phyloP scores from a whole-genome alignment of 2,797 vertebrate species.

The Loris lydekkerianus region DNA sequence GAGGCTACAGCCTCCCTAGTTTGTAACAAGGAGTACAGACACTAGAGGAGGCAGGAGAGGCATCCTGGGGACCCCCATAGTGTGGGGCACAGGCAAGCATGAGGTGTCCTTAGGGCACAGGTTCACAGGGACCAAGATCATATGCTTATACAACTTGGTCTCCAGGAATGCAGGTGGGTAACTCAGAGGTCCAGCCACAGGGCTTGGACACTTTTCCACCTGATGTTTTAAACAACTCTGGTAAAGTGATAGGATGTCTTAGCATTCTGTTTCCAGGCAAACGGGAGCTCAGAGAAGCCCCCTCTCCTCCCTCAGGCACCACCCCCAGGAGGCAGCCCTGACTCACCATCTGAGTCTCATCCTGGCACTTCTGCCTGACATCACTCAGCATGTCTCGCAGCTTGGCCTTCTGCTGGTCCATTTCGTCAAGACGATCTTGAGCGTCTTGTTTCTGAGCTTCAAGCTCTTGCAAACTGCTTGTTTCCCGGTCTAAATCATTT shows the following conservation, averaged over 20 bases:
- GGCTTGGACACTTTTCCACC: not conserved
- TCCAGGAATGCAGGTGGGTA: not conserved
- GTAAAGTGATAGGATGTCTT: not conserved
- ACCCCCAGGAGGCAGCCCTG: accelerated
- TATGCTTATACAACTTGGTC: not conserved
- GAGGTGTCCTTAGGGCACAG: not conserved
- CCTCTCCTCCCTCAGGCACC: accelerated
- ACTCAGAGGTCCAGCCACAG: not conserved
- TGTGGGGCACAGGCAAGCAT: not conserved
- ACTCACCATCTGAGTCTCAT: slow-evolving; percentile 97
- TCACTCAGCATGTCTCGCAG: slow-evolving; percentile 97
- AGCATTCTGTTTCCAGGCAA: not conserved
- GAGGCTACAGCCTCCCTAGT: not conserved
- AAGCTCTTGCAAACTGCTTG: slow-evolving; percentile 95
- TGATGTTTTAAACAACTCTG: not conserved
- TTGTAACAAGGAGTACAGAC: not conserved
- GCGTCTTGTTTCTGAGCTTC: slow-evolving; percentile 98
- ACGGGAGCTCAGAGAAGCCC: not conserved
- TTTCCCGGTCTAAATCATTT: slow-evolving; percentile 96
- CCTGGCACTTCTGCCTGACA: slow-evolving; percentile 96
- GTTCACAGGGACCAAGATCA: not conserved
- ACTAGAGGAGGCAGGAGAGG: not conserved
- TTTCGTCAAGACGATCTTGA: slow-evolving; percentile 97
- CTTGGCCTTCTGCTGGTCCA: slow-evolving; percentile 99
- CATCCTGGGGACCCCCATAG: not conserved